These are phyloP conservation scores for Adelognathus sp. DNA, from an alignment of 2,888 invertebrate genomes.

Conservation along the genomic window DNA sequence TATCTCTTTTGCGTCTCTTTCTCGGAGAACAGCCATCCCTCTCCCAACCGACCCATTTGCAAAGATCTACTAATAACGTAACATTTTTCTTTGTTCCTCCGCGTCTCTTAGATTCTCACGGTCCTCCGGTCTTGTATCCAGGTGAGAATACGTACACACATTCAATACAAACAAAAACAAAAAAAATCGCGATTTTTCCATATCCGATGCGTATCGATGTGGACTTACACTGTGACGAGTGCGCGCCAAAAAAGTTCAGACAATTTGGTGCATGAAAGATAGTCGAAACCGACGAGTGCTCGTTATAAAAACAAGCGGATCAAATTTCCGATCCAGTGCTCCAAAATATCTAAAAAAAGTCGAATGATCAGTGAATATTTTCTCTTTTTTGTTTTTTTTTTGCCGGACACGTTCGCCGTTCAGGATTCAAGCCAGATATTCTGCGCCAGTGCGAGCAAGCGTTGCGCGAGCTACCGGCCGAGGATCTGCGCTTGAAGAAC, in stretches of 20 bases:
- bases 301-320: too few species aligned
- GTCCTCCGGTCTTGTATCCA: slow-evolving; percentile 75
- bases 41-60: not conserved
- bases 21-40: too few species aligned
- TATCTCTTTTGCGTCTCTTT: not conserved
- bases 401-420: slow-evolving; percentile 36
- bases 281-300: too few species aligned
- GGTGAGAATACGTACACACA: slow-evolving; percentile 79
- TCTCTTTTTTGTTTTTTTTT: slow-evolving; percentile 13
- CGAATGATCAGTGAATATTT: slow-evolving; percentile 20
- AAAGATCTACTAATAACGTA: slow-evolving; percentile 3
- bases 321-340: too few species aligned
- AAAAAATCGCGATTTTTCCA: slow-evolving; percentile 17
- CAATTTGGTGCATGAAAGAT: slow-evolving; percentile 47
- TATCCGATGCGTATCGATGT: not conserved
- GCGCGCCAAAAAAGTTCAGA: slow-evolving; percentile 48
- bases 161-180: not conserved
- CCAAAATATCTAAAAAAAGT: too few species aligned
- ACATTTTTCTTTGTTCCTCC: slow-evolving; percentile 38
- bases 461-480: slow-evolving; percentile 74
- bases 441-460: slow-evolving; percentile 77
- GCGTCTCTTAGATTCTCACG: slow-evolving; percentile 72
- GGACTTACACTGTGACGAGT: slow-evolving; percentile 1
- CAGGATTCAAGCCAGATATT: slow-evolving; percentile 79
- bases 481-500: slow-evolving; percentile 78